These are phyloP conservation scores for Drosophila rufa DNA, from an alignment of 1,140 invertebrate species.

Conservation along the genomic window DNA sequence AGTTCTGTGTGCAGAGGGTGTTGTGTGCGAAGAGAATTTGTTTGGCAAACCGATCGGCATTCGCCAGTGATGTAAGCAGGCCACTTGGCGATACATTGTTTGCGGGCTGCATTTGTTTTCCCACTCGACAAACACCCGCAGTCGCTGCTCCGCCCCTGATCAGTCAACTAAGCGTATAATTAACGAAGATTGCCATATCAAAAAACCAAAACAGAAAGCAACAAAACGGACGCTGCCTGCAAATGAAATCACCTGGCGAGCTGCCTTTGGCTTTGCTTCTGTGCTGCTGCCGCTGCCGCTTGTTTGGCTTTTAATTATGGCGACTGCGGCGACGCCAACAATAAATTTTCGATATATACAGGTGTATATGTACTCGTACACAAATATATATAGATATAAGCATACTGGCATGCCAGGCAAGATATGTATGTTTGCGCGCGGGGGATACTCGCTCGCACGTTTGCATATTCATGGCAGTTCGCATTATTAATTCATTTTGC, in stretches of 20 bases:
- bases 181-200: constrained; percentile 67
- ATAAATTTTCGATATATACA: constrained; percentile 65
- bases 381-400: constrained; percentile 9
- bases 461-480: constrained; percentile 80
- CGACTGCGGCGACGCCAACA: constrained; percentile 73
- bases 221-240: constrained; percentile 52
- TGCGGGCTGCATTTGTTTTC: constrained; percentile 55
- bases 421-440: constrained; percentile 45
- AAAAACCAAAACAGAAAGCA: constrained; percentile 41
- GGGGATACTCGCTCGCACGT: constrained; percentile 41
- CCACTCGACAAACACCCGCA: constrained; percentile 32
- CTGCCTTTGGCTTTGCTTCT: constrained; percentile 27
- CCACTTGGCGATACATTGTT: constrained; percentile 47
- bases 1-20: too few species aligned
- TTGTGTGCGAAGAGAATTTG: constrained; percentile 48
- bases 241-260: constrained; percentile 77
- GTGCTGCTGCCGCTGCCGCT: constrained; percentile 48
- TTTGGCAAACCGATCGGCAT: constrained; percentile 60
- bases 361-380: constrained; percentile 7
- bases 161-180: constrained; percentile 68
- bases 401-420: constrained; percentile 21
- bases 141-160: constrained; percentile 13
- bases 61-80: constrained; percentile 65
- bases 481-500: constrained; percentile 82
- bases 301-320: constrained; percentile 83